These are phyloP conservation scores for Andricus quercusramuli DNA, from an alignment of 2,888 invertebrate species.

Conservation along the genomic window DNA sequence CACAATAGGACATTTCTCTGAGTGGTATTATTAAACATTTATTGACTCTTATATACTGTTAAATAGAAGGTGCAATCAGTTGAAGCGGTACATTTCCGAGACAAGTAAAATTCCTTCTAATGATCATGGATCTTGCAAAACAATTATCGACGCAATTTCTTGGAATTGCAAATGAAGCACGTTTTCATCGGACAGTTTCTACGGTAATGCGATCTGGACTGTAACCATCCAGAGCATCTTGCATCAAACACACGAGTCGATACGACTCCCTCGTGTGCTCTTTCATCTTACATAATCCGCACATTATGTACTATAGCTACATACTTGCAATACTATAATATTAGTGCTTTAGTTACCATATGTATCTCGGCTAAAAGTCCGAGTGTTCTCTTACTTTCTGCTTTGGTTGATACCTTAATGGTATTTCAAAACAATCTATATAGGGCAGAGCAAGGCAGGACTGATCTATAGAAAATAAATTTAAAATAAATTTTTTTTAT, in stretches of 20 bases:
- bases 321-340: constrained; percentile 55
- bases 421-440: neutral
- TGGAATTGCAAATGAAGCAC: neutral
- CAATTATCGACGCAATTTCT: constrained; percentile 6
- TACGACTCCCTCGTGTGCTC: constrained; percentile 48
- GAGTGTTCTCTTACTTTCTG: neutral
- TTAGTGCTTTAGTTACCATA: constrained; percentile 58
- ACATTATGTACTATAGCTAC: constrained; percentile 27
- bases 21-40: neutral
- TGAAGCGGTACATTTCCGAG: neutral
- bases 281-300: constrained; percentile 55
- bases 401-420: neutral
- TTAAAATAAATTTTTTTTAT: too few species aligned
- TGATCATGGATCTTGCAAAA: neutral
- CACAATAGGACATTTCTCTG: too few species aligned
- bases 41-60: neutral
- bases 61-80: neutral
- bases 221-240: constrained; percentile 41
- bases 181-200: constrained; percentile 9
- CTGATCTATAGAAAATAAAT: too few species aligned
- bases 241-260: constrained; percentile 41
- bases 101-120: constrained; percentile 8
- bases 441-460: too few species aligned
- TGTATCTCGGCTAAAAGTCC: constrained; percentile 51
- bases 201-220: constrained; percentile 28